These are phyloP conservation scores for Lycorma delicatula DNA, from an alignment of 1,140 invertebrate species.

Conservation along the genomic window DNA sequence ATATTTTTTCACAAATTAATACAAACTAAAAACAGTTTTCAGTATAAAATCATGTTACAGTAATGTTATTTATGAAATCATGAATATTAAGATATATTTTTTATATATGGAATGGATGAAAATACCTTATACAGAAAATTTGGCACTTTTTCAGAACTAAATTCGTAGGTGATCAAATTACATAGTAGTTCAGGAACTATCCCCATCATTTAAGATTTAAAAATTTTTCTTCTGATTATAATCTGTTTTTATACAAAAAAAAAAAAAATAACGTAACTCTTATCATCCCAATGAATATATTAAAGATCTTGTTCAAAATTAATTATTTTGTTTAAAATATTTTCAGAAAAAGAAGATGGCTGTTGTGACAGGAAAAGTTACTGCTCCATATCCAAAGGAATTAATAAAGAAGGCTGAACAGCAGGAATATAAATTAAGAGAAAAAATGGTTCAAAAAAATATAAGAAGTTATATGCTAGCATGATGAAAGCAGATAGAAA, in stretches of 20 bases:
- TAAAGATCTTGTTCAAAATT: neutral
- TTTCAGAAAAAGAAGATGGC: constrained; percentile 63
- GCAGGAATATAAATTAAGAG: constrained; percentile 81
- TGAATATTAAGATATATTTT: no score
- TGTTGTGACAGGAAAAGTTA: constrained; percentile 61
- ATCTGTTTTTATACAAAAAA: neutral
- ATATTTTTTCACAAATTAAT: no score
- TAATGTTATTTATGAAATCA: no score
- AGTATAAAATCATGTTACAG: no score
- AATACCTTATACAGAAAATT: no score
- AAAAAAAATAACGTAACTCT: neutral
- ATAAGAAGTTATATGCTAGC: constrained; percentile 83
- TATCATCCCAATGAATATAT: neutral
- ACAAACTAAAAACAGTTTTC: no score
- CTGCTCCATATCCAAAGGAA: constrained; percentile 61
- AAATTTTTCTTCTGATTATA: neutral
- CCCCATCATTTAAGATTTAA: neutral
- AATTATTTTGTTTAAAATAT: constrained; percentile 21
- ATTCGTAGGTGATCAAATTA: neutral
- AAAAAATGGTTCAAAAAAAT: constrained; percentile 94
- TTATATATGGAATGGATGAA: no score
- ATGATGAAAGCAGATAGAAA: constrained; percentile 79
- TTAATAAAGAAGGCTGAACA: constrained; percentile 63
- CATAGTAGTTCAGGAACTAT: neutral
- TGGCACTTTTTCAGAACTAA: no score